Evolutionary conservation across 2,888 invertebrate genomes (phyloP), one percentile per base, ranked within the genome.

Genomic region (Drosophila birchii): DNA sequence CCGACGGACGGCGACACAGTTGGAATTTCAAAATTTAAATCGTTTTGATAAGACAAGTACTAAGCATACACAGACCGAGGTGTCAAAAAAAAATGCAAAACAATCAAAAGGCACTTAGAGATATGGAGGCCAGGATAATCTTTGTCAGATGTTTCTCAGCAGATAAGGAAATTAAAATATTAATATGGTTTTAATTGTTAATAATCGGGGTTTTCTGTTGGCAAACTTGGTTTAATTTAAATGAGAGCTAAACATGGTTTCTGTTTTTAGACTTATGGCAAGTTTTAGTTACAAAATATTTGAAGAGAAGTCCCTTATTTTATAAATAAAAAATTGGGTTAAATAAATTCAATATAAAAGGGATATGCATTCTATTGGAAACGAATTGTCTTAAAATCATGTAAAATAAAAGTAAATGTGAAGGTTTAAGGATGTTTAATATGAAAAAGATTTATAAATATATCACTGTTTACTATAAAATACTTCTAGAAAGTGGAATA

Each of bases 31-130:
- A 55, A 60, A 51, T 69, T 62, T 5, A 45, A 61, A 70, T 44
- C 51, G 66, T 49, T 70, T 70, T 78, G 77, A 80, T 79, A 74
- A 81, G 49, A 58, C 62, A 70, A 67, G 53, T 11, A 49, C 49
- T 14, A 56, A 56, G 44, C 51, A 71, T 69, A 55, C 11, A 55
- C 11, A 20, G n/a, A 16, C 2, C 12, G 26, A 44, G 39, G 56
- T 18, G 53, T 36, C 26, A 67, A 34, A 9, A 23, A 75, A 43
- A 23, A 75, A 43, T 59, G 63, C 36, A 54, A 66, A 67, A 61
- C 68, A 80, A 85, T 85, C 75, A 84, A 86, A 86, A 62, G 29
- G 5, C 54, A 71, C 75, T 84, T 72, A 39, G 61, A 70, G 75
- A 74, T 75, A 74, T 18, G 54, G n/a, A 16, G 26, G n/a, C 12